A percentile compares a stretch with the other conserved stretches of the same genome.
Conservation (phyloP, 2,888 invertebrate species). For the Nezara viridula region DNA sequence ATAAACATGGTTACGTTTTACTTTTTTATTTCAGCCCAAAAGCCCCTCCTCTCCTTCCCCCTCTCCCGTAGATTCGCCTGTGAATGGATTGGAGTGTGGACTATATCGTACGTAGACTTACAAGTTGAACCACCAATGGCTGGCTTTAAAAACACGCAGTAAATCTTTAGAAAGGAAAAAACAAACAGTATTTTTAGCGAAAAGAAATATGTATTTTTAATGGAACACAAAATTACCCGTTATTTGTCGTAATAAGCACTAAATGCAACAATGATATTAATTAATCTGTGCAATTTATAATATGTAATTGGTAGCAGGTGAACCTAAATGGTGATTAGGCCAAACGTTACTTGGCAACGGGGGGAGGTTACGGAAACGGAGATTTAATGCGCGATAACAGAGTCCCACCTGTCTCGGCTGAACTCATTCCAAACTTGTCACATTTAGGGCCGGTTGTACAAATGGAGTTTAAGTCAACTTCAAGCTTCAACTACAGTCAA, state of each 20-base stretch:
- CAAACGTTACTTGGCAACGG: neutral
- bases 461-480: too few relatives aligned
- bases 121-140: too few relatives aligned
- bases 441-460: too few relatives aligned
- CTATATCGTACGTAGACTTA: too few relatives aligned
- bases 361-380: neutral
- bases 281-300: constrained; percentile 30
- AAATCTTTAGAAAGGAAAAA: neutral
- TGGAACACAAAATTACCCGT: neutral
- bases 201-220: constrained; percentile 24
- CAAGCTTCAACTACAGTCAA: too few relatives aligned
- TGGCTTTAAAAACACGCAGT: neutral
- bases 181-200: neutral
- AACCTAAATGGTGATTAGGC: neutral
- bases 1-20: too few relatives aligned
- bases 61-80: too few relatives aligned
- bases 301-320: constrained; percentile 6
- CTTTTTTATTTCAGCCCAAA: too few relatives aligned
- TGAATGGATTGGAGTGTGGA: too few relatives aligned
- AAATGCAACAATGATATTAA: constrained; percentile 7
- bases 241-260: neutral
- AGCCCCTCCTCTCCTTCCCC: too few relatives aligned
- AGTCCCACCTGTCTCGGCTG: neutral
- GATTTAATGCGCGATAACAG: neutral
- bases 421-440: neutral